Evolutionary conservation across 2,113 vertebrate species (phyloP).

Genomic region (Neolamprologus variostigma): DNA sequence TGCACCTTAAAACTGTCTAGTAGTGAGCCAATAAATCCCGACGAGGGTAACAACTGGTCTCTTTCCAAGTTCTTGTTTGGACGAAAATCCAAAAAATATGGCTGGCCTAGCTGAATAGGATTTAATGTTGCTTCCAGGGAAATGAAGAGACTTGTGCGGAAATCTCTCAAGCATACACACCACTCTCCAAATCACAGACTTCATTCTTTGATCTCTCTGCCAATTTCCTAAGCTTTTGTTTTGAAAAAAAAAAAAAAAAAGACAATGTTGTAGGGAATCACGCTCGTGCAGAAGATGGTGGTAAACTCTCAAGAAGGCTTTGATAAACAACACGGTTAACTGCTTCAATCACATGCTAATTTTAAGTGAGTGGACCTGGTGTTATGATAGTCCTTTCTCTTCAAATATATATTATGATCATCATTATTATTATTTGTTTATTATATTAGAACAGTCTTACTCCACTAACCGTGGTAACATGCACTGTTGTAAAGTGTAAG

Average conservation of each 20-base stretch:
- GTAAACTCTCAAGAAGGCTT: slow-evolving; percentile 18
- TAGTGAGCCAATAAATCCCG: slow-evolving; percentile 34
- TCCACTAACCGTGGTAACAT: not conserved
- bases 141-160: slow-evolving; percentile 37
- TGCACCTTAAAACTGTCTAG: slow-evolving; percentile 40
- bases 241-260: slow-evolving; percentile 17
- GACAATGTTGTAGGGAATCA: slow-evolving; percentile 26
- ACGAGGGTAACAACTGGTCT: slow-evolving; percentile 38
- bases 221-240: slow-evolving; percentile 55
- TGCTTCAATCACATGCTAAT: not conserved
- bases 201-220: slow-evolving; percentile 52
- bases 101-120: slow-evolving; percentile 31
- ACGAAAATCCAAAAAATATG: slow-evolving; percentile 46
- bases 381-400: not conserved
- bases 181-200: slow-evolving; percentile 38
- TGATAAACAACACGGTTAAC: slow-evolving; percentile 5
- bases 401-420: not conserved
- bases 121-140: slow-evolving; percentile 55
- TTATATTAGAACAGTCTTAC: not conserved
- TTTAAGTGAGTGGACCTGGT: not conserved
- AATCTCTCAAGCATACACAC: slow-evolving; percentile 42
- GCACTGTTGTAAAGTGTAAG: not conserved
- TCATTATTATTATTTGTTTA: not conserved
- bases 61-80: slow-evolving; percentile 50
- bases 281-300: slow-evolving; percentile 14